phyloP scores from a whole-genome alignment of 2,113 vertebrate species.

The Nyctibius bracteatus region DNA sequence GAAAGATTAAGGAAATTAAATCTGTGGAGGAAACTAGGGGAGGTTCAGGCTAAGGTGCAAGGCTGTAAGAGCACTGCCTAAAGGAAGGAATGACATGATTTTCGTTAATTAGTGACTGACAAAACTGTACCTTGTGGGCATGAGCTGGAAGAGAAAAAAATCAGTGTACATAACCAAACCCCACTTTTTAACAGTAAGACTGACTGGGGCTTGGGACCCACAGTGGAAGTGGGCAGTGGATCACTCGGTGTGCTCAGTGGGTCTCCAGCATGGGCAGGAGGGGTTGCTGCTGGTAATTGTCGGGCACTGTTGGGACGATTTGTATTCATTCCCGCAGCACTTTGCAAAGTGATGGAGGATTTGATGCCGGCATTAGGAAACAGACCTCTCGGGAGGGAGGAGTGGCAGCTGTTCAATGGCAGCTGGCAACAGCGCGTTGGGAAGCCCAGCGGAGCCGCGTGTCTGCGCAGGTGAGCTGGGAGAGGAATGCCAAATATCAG shows the following conservation, averaged over 20 bases:
- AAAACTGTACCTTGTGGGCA: not conserved
- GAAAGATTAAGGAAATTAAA: not conserved
- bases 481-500: not conserved
- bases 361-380: not conserved
- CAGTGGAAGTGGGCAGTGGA: not conserved
- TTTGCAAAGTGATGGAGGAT: not conserved
- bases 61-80: not conserved
- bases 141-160: not conserved
- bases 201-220: not conserved
- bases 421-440: not conserved
- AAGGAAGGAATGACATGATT: not conserved
- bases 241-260: not conserved
- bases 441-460: not conserved
- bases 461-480: not conserved
- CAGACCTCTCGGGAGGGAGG: not conserved
- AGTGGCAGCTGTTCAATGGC: not conserved
- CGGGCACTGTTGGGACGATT: rapidly evolving
- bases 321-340: not conserved
- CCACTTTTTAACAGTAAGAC: not conserved
- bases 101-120: conserved; percentile 28
- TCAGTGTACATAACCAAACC: not conserved
- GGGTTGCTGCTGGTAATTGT: not conserved
- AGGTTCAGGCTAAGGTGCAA: not conserved
- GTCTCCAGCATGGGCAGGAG: not conserved
- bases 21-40: not conserved